Evolutionary conservation across 1,140 invertebrate species (phyloP), one percentile per base, ranked within the genome.

Genomic region (Hydropsyche tenuis): DNA sequence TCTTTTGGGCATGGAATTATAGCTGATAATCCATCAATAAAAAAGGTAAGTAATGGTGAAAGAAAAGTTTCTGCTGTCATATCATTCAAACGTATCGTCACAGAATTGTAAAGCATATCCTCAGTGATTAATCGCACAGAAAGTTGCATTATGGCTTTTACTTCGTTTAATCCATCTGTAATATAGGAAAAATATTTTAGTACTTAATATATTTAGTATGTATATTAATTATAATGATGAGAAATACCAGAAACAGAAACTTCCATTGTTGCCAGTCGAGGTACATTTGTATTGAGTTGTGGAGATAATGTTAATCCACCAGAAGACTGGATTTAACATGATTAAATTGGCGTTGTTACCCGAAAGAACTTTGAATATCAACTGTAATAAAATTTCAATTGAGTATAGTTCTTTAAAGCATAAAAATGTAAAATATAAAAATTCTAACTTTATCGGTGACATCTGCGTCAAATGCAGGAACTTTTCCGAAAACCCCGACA

Each of bases 21-120:
- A 0, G 94, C 93, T 0, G 96, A 93, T 18, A 99, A 81, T 0
- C 95, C 96, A 79, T 97, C 95, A 0, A 96, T 81, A 80, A 99
- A 99, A 81, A 94, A 96, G 18, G 91, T 90, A 3, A 96, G 87
- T 1, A 98, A 82, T 0, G 95, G 94, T 23, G 96, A 98, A 1
- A 99, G 86, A 82, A 99, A 99, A 0, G 92, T 92, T 78, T 96
- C 93, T 46, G 93, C 91, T 0, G 94, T 96, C 93, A 99, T 97
- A 77, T 96, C 94, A 78, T 94, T 93, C 0, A 99, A 82, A 27
- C 96, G 88, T 0, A 99, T 92, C 0, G 96, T 99, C 7, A 99
- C 95, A 0, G 96, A 97, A 82, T 97, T 97, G 75, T 92, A 91
- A 0, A 99, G 84, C 94, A 99, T 98, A 63, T 97, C 93, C 79